Evolutionary conservation across 2,888 invertebrate species (phyloP).

Genomic region (Pammene aurita): DNA sequence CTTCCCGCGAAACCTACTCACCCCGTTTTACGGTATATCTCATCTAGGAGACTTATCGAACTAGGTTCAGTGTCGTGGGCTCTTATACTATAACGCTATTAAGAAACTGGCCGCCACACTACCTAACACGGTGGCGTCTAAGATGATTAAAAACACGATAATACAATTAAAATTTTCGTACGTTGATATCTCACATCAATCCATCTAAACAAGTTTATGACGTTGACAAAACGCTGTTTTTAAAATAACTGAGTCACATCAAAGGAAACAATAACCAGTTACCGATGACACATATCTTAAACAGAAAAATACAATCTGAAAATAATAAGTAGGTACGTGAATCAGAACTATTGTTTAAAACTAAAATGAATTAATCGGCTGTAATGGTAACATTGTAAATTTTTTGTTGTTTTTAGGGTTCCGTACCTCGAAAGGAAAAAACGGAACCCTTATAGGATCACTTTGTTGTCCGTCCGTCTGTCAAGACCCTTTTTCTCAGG

Average conservation of each 20-base stretch:
- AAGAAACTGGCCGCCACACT: neutral
- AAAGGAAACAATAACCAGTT: conserved; percentile 35
- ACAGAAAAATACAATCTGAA: conserved; percentile 27
- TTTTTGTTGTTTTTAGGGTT: too few relatives aligned
- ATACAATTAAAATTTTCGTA: conserved; percentile 1
- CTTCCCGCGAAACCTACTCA: too few relatives aligned
- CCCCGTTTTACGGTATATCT: too few relatives aligned
- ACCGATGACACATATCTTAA: conserved; percentile 32
- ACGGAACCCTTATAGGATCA: too few relatives aligned
- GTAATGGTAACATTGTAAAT: too few relatives aligned
- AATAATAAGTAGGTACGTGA: conserved; percentile 21
- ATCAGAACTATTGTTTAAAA: conserved; percentile 17
- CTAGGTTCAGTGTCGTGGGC: too few relatives aligned
- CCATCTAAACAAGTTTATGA: conserved; percentile 3
- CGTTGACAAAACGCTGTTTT: conserved; percentile 18
- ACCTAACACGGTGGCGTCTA: neutral
- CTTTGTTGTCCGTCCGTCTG: too few relatives aligned
- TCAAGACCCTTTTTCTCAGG: too few relatives aligned
- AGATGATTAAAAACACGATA: neutral
- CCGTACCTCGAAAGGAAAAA: too few relatives aligned
- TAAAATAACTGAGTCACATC: conserved; percentile 31
- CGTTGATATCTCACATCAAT: neutral
- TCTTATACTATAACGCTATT: too few relatives aligned
- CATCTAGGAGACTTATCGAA: too few relatives aligned
- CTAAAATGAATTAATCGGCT: neutral